A percentile compares a stretch with the other conserved stretches of the same genome.
Conservation (phyloP, 2,797 vertebrate species). For the Micrastur ruficollis region DNA sequence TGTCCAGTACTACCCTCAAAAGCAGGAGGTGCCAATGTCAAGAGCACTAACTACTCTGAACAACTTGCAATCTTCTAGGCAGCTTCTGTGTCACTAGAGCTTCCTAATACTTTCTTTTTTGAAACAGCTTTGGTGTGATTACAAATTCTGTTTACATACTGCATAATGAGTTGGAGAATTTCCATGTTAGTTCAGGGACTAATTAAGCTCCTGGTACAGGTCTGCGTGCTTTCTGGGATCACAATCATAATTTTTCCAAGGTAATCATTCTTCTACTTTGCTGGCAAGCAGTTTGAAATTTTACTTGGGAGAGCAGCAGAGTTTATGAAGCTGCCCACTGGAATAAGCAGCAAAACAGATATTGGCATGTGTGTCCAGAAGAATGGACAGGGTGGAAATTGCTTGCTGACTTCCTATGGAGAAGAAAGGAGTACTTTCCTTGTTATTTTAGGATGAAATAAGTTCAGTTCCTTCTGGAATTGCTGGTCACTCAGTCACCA, state of each 20-base stretch:
- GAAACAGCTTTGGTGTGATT: neutral
- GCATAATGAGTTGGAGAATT: neutral
- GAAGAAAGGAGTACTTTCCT: neutral
- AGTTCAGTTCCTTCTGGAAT: neutral
- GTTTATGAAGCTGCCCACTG: neutral
- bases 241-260: neutral
- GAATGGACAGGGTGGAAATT: neutral
- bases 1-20: neutral
- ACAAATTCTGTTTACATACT: neutral
- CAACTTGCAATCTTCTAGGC: neutral
- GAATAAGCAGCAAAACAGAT: neutral
- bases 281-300: neutral
- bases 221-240: neutral
- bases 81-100: neutral
- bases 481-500: neutral
- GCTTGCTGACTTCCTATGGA: neutral
- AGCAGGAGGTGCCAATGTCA: neutral
- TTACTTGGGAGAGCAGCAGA: neutral
- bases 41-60: neutral
- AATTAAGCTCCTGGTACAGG: neutral
- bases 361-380: neutral
- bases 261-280: neutral
- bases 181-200: neutral
- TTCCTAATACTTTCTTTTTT: neutral
- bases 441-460: neutral